Base-by-base conservation (phyloP, 2,113 vertebrate species). In the Malurus melanocephalus region DNA sequence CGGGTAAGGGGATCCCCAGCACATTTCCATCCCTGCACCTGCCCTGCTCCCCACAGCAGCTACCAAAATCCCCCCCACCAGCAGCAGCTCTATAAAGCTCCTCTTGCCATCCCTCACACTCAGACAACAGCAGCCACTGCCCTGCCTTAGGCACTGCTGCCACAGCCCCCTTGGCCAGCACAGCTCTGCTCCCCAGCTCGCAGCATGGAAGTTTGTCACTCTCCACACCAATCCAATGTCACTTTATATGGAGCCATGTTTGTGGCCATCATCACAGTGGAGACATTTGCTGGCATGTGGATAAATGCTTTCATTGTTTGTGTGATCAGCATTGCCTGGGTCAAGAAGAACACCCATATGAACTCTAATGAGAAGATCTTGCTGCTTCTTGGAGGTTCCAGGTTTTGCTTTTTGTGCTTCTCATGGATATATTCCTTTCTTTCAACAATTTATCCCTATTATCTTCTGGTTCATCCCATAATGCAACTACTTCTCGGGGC, bases 291-390 rank as follows among this genome's bases (percentile, higher is more conserved):
- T 16, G 91, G 91, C 76, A 49, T 35, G 26, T 40, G 68, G 56
- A 79, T 95, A 42, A 94, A 94, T 3, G n/a, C 33, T 20, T 92
- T 95, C 61, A 68, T 94, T 3, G 9, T 81, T 55, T 71, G 16
- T 42, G 62, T 72, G 23, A 30, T 80, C 18, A 76, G 68, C 4
- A 4, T 48, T 16, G 7, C 46, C 7, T 78, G 87, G 72, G 16
- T 68, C 16, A 78, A 40, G 49, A 77, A 57, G 33, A 94, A 81
- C 28, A 52, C 4, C 27, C 9, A n/a, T n/a, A n/a, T 93, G 46
- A 91, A 35, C n/a, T 89, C 87, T 13, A 81, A 28, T 20, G 78
- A 95, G 65, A 94, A 94, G 71, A 52, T 96, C 28, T 19, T 94
- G 81, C 7, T 76, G 16, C 16, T 64, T 16, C n/a, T 94, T 45